A percentile compares a stretch with the other conserved stretches of the same genome.
Evolutionary conservation across 2,797 vertebrate species (phyloP).

Genomic region (Myiotriccus ornatus): DNA sequence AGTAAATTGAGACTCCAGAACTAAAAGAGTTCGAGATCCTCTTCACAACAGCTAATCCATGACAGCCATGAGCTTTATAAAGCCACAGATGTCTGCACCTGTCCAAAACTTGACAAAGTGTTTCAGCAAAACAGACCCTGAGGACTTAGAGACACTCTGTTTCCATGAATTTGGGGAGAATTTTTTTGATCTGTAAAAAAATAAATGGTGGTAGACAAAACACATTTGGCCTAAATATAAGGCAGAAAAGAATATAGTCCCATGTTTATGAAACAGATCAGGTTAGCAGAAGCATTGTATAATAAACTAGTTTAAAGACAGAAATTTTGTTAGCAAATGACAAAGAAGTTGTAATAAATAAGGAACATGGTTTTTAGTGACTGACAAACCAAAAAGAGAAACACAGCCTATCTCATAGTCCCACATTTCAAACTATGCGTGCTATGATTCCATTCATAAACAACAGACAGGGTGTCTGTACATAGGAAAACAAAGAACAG

Average conservation of each 20-base stretch:
- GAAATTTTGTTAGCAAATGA: conserved; percentile 43
- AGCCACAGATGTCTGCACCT: background rate
- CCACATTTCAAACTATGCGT: conserved; percentile 72
- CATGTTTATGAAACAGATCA: conserved; percentile 13
- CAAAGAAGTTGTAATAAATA: conserved; percentile 64
- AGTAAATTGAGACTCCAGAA: background rate
- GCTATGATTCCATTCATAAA: conserved; percentile 63
- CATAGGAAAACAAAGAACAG: conserved; percentile 61
- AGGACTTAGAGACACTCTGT: background rate
- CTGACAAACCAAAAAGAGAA: conserved; percentile 46
- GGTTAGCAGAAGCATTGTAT: conserved; percentile 15
- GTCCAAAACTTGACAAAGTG: background rate
- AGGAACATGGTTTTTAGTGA: conserved; percentile 4
- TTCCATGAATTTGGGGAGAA: background rate
- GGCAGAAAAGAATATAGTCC: background rate
- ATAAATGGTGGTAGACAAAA: background rate
- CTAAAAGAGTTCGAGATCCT: background rate
- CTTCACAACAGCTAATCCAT: background rate
- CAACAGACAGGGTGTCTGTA: conserved; percentile 71
- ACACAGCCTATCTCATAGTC: conserved; percentile 54
- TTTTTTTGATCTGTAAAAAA: background rate
- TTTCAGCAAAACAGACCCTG: background rate
- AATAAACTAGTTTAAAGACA: conserved; percentile 33
- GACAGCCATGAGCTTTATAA: background rate
- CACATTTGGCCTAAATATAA: background rate